Evolutionary conservation across 2,113 vertebrate genomes (phyloP).

Genomic region (Neotoma lepida): DNA sequence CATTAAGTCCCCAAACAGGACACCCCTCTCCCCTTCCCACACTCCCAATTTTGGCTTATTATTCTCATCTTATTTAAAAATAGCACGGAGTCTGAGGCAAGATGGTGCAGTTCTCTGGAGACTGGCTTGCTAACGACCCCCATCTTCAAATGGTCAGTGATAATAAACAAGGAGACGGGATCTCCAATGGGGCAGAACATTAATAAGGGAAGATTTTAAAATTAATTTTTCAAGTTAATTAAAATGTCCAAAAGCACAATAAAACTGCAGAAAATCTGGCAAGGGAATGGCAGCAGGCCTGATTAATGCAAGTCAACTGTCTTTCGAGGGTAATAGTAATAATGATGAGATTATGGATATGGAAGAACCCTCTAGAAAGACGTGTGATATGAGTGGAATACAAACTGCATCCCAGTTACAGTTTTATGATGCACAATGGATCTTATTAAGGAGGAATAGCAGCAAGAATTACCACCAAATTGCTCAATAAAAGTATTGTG

Average conservation of each 20-base stretch:
- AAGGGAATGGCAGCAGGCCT: constrained; percentile 87
- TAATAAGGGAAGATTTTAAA: constrained; percentile 88
- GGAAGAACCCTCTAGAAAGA: constrained; percentile 88
- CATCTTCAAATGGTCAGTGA: constrained; percentile 83
- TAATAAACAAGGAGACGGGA: constrained; percentile 83
- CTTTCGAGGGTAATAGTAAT: constrained; percentile 90
- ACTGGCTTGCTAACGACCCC: constrained; percentile 61
- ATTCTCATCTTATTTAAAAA: constrained; percentile 55
- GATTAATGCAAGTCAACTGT: constrained; percentile 89
- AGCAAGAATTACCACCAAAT: constrained; percentile 87
- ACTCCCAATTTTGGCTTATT: constrained; percentile 44
- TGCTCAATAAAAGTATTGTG: constrained; percentile 89
- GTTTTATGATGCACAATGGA: constrained; percentile 90
- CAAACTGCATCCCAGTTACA: constrained; percentile 88
- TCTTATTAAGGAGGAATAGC: constrained; percentile 89
- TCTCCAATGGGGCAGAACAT: constrained; percentile 82
- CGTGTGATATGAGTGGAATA: constrained; percentile 86
- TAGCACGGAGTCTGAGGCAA: neutral
- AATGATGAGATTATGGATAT: constrained; percentile 90
- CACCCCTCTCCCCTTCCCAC: neutral
- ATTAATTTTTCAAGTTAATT: constrained; percentile 92
- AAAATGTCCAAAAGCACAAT: constrained; percentile 91
- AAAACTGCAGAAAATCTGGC: constrained; percentile 89
- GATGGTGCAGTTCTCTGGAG: constrained; percentile 18
- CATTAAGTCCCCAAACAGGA: constrained; percentile 53